phyloP scores from a whole-genome alignment of 35 echinoderm and acorn worm species.

The Ptychodera flava region DNA sequence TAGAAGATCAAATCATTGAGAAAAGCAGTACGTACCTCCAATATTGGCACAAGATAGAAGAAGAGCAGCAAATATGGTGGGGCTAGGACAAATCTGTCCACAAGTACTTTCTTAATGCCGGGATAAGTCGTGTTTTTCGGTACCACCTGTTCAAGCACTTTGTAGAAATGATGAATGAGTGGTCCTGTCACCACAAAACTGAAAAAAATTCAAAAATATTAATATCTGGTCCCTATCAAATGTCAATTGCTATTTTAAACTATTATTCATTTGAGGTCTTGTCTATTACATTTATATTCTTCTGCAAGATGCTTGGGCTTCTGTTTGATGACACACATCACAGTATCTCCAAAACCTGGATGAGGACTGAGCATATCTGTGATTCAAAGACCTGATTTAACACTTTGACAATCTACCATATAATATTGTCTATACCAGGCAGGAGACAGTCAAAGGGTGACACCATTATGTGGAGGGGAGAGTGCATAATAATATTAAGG shows the following conservation, averaged over 20 bases:
- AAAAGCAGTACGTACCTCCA: slow-evolving; percentile 88
- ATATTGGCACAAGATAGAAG: slow-evolving; percentile 55
- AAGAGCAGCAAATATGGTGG: slow-evolving; percentile 72
- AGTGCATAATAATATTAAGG: too few species aligned
- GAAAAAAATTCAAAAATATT: background rate
- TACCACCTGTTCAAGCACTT: slow-evolving; percentile 54
- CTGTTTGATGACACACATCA: background rate
- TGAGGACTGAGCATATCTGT: background rate
- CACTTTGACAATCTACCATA: too few species aligned
- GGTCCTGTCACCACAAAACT: slow-evolving; percentile 69
- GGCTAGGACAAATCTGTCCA: slow-evolving; percentile 69
- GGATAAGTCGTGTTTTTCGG: slow-evolving; percentile 43
- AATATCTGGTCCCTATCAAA: background rate
- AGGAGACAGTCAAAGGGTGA: too few species aligned
- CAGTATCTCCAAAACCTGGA: background rate
- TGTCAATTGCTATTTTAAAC: background rate
- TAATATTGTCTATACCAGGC: too few species aligned
- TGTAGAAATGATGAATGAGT: slow-evolving; percentile 74
- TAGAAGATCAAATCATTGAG: too few species aligned
- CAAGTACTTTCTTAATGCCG: slow-evolving; percentile 53
- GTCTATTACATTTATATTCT: background rate
- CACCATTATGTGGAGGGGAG: too few species aligned
- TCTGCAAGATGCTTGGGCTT: background rate
- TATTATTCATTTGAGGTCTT: background rate
- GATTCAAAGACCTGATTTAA: background rate